phyloP scores from a whole-genome alignment of 37 sponge, comb jelly and placozoan species.

The Agelas oroides region DNA sequence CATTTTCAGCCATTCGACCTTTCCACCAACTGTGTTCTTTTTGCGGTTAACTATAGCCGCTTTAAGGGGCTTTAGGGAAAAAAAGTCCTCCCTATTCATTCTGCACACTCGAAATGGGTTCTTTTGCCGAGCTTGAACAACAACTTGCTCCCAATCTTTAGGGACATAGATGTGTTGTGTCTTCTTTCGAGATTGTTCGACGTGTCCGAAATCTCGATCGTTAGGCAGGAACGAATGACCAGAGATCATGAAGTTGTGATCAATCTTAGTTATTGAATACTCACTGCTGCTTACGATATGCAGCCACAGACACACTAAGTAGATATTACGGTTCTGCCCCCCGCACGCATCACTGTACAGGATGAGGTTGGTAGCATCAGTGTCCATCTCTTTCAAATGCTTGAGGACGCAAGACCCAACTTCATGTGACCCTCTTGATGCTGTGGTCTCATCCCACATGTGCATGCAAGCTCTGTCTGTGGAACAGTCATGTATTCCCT shows the following conservation, averaged over 20 bases:
- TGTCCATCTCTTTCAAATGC: slow-evolving; percentile 6
- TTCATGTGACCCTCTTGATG: slow-evolving; percentile 38
- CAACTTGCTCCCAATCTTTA: slow-evolving; percentile 32
- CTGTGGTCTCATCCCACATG: slow-evolving; percentile 37
- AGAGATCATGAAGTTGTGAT: slow-evolving; percentile 47
- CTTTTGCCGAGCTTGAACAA: neutral
- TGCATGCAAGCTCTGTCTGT: slow-evolving; percentile 30
- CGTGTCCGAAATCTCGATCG: slow-evolving; percentile 29
- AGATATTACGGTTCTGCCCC: slow-evolving; percentile 41
- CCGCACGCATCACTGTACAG: slow-evolving; percentile 33
- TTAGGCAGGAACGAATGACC: slow-evolving; percentile 59
- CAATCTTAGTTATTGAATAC: slow-evolving; percentile 20
- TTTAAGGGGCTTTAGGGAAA: neutral
- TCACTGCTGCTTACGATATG: slow-evolving; percentile 24
- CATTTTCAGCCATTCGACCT: slow-evolving; percentile 33
- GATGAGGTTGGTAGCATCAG: slow-evolving; percentile 3
- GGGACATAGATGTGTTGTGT: slow-evolving; percentile 35
- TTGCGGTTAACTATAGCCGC: no score
- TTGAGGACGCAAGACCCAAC: slow-evolving; percentile 13
- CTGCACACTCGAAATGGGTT: slow-evolving; percentile 2
- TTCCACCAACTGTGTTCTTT: neutral
- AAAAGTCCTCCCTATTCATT: slow-evolving; percentile 7
- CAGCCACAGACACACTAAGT: slow-evolving; percentile 31
- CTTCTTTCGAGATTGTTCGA: slow-evolving; percentile 13
- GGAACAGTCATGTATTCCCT: slow-evolving; percentile 25